Base-by-base conservation (phyloP, 2,888 invertebrate genomes). In the Lordiphosa andalusiaca region DNA sequence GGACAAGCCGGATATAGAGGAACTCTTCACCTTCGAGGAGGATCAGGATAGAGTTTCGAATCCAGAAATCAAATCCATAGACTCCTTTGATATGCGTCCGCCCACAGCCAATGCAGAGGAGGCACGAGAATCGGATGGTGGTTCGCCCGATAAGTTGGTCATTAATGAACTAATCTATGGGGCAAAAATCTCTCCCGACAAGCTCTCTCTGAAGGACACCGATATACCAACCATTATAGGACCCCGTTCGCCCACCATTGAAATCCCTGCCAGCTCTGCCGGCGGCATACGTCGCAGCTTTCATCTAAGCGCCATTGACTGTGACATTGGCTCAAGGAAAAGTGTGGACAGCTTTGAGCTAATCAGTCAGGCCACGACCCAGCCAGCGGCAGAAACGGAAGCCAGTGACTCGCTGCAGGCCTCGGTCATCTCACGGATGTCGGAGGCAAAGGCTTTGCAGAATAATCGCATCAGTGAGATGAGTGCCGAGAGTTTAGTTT, bases 401-500 rank as follows among this genome's bases (percentile, higher is more conserved):
- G 76, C 76, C 3, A 65, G 68, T 37, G 88, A 89, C 50, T 88
- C 89, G 0, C 55, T 88, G 21, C 88, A 88, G 58, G 89, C 88
- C 0, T 88, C 88, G 9, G 88, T 88, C 6, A 88, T 88, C 41
- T 88, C 88, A 0, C 87, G 88, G 55, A 80, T 88, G 57, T 87
- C 88, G 2, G 88, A 89, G 61, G 85, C 87, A 5, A 87, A 87
- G 38, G 87, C 87, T 0, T 62, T 85, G 21, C 89, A 88, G 53
- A 89, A 87, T 48, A 89, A 91, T 73, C 94, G 93, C 86, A 94
- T 95, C 67, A 95, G 96, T 0, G 96, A 96, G 86, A 95, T 96
- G 93, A 95, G 95, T 84, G 93, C 94, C 0, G 96, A 96, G 84
- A 96, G 96, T 82, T 90, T 97, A 1, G 93, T 96, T 62, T 98